Evolutionary conservation across 1,140 invertebrate genomes (phyloP), one percentile per base, ranked within the genome.

Genomic region (Sarcophaga bullata): DNA sequence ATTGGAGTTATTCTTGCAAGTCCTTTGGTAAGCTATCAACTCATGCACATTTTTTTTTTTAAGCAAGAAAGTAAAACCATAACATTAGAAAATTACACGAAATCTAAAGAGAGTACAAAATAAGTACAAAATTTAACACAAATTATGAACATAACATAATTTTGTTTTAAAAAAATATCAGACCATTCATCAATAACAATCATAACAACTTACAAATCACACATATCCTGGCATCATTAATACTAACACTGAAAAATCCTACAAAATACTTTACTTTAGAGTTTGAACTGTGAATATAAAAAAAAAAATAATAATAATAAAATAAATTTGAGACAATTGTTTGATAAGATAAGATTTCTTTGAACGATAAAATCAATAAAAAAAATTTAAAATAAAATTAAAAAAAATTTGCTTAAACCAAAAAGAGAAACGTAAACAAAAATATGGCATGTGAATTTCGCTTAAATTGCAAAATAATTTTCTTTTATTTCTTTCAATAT

Each of bases 1-100:
- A 96, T 96, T 94, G 95, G 95, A 94, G 95, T 96, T 92, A 95
- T 96, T 93, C 95, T 96, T 94, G 95, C 95, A 93, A 96, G 95
- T 93, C 95, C 95, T 92, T 94, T 96, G 95, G 95, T 96, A 96
- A 96, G 95, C 95, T 93, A 92, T 92, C 91, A 90, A 88, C 85
- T 86, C 86, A 86, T 86, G 85, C 86, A 87, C 85, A 84, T 75
- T 81, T 76, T 15, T 76, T 37, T 73, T 62, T 80, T 11, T 37
- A 37, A 37, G 25, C 25, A 37, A 37, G 25, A 37, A 80, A 75
- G 48, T 80, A 76, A 83, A 58, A 82, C 47, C 81, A 50, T 46
- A 50, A 25, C 58, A 78, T 25, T 17, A 62, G 58, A 82, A 82
- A 80, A n/a, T 49, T 19, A 76, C 19, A 78, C 15, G 50, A 13